Percentiles rank a stretch among this genome's conserved stretches.
phyloP scores from a whole-genome alignment of 2,888 invertebrate species.

The Nudaria mundana region DNA sequence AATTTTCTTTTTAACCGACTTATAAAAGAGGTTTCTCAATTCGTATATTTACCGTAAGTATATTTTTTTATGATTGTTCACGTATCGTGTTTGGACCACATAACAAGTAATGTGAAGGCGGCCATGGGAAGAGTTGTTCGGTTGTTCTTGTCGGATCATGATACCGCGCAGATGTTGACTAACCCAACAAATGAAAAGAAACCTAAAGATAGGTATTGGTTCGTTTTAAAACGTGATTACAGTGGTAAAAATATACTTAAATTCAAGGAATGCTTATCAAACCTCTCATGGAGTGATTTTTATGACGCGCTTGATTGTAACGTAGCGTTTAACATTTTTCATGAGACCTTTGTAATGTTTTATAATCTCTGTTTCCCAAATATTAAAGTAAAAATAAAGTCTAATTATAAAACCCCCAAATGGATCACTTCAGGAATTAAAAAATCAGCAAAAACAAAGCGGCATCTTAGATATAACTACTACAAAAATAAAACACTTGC shows the following conservation, averaged over 20 bases:
- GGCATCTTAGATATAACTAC: not conserved
- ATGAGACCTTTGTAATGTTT: not conserved
- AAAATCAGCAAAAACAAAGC: too few species aligned
- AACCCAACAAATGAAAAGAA: not conserved
- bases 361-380: constrained; percentile 4
- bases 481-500: not conserved
- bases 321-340: constrained; percentile 1
- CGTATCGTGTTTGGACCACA: constrained; percentile 6
- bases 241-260: not conserved
- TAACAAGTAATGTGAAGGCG: not conserved
- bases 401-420: not conserved
- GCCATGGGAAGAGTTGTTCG: not conserved
- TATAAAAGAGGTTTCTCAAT: too few species aligned
- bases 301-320: not conserved
- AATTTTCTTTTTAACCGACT: too few species aligned
- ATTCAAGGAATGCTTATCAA: constrained; percentile 1
- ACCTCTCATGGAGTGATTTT: not conserved
- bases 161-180: constrained; percentile 1
- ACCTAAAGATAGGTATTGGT: not conserved
- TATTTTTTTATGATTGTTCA: too few species aligned
- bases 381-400: constrained; percentile 1
- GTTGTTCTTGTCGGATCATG: constrained; percentile 3
- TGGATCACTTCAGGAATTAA: constrained; percentile 7
- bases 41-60: too few species aligned
- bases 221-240: not conserved